Evolutionary conservation across 1,140 invertebrate genomes (phyloP), one percentile per base, ranked within the genome.

Genomic region (Drosophila nikananu): DNA sequence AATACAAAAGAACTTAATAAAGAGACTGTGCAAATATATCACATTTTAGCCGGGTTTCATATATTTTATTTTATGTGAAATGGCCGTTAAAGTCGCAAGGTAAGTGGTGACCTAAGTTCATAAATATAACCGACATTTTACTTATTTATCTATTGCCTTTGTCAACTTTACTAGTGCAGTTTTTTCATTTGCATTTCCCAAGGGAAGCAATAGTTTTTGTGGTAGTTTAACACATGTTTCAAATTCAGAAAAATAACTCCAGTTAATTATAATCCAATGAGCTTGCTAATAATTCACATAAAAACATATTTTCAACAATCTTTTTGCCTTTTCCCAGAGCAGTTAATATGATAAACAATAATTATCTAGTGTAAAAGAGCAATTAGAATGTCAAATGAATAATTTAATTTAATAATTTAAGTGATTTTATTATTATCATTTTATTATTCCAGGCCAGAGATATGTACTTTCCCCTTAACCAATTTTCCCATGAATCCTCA

Each of bases 1-100:
- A 48, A 23, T 8, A 21, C 12, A 30, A 67, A 67, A 67, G n/a
- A 48, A 44, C 37, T 48, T 27, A 67, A 67, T 67, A 39, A 66
- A 61, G 4, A 61, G 2, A 63, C 30, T 66, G 21, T 6, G 10
- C 21, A 23, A 27, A 66, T 66, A 19, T 12, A 44, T 35, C 39
- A 46, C 15, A 23, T 15, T 5, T 27, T 35, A 66, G 55, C 30
- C 15, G 13, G 9, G 9, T 25, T 66, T 19, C 35, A 13, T 42
- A 8, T 21, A 12, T 23, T 48, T 23, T 23, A 49, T 17, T 25
- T 25, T 2, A 7, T 46, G 55, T 13, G 2, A 23, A 59, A n/a
- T 58, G 3, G 8, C 0, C 60, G 19, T 63, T 19, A 62, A 37
- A 32, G 42, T 49, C 46, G 19, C 25, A 21, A 25, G 23, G 15